These are phyloP conservation scores for Gandaritis pyraliata DNA, from an alignment of 2,888 invertebrate genomes.

Conservation along the genomic window DNA sequence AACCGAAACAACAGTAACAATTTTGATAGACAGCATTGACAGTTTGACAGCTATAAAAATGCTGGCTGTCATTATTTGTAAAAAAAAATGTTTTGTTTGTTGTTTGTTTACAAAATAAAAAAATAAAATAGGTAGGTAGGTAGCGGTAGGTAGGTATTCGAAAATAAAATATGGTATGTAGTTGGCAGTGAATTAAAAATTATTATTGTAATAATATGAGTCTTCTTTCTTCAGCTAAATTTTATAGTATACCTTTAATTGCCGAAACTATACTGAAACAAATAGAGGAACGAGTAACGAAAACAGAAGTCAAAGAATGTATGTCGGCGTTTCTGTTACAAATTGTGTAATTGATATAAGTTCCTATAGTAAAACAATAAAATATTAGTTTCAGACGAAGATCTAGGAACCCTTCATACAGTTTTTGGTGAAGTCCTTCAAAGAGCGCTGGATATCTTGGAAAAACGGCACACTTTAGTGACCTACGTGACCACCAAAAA, in stretches of 20 bases:
- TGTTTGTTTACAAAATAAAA: too few species aligned
- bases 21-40: too few species aligned
- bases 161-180: too few species aligned
- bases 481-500: constrained; percentile 74
- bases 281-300: constrained; percentile 52
- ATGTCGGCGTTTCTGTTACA: constrained; percentile 13
- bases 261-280: constrained; percentile 53
- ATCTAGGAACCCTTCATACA: constrained; percentile 80
- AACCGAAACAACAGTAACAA: too few species aligned
- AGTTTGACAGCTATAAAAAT: too few species aligned
- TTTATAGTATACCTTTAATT: constrained; percentile 43
- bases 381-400: constrained; percentile 82
- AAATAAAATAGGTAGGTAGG: too few species aligned
- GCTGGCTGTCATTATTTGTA: too few species aligned
- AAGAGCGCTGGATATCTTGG: constrained; percentile 86
- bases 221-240: not conserved
- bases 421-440: constrained; percentile 85
- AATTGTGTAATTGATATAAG: not conserved
- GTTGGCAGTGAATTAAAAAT: too few species aligned
- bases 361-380: not conserved
- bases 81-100: too few species aligned
- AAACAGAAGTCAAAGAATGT: constrained; percentile 48
- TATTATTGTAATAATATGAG: constrained; percentile 43
- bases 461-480: constrained; percentile 79
- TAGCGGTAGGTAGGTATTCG: too few species aligned